A percentile compares a stretch with the other conserved stretches of the same genome.
Evolutionary conservation across 2,113 vertebrate genomes (phyloP).

Genomic region (Hypanus sabinus): DNA sequence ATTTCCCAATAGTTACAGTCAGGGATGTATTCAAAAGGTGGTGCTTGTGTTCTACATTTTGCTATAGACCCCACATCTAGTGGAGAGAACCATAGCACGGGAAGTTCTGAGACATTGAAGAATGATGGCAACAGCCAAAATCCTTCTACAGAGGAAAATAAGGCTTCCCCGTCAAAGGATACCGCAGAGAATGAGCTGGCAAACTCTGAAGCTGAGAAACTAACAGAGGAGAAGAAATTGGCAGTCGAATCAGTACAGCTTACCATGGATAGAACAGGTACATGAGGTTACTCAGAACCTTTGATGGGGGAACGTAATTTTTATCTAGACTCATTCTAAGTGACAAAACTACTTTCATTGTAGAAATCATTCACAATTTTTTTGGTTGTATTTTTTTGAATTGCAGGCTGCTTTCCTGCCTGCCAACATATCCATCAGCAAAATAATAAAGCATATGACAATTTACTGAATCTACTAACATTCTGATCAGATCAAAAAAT

Average conservation of each 20-base stretch:
- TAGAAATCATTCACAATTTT: neutral
- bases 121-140: slow-evolving; percentile 61
- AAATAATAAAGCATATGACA: neutral
- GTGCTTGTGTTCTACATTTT: slow-evolving; percentile 60
- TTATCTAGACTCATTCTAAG: neutral
- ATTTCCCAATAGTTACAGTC: neutral
- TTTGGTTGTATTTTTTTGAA: neutral
- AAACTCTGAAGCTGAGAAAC: slow-evolving; percentile 58
- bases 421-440: neutral
- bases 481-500: neutral
- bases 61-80: slow-evolving; percentile 66
- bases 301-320: neutral
- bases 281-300: slow-evolving; percentile 53
- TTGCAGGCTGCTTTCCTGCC: neutral
- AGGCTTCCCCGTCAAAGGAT: slow-evolving; percentile 68
- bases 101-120: slow-evolving; percentile 59
- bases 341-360: neutral
- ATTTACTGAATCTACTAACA: neutral
- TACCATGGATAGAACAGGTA: slow-evolving; percentile 74
- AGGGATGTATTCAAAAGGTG: slow-evolving; percentile 33
- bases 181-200: slow-evolving; percentile 57
- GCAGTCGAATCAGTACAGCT: slow-evolving; percentile 50
- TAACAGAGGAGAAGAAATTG: slow-evolving; percentile 62
- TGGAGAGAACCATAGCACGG: slow-evolving; percentile 63
- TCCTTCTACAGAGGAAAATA: slow-evolving; percentile 64